Base-by-base conservation (phyloP, 2,113 vertebrate genomes). In the Ariopsis seemanni region DNA sequence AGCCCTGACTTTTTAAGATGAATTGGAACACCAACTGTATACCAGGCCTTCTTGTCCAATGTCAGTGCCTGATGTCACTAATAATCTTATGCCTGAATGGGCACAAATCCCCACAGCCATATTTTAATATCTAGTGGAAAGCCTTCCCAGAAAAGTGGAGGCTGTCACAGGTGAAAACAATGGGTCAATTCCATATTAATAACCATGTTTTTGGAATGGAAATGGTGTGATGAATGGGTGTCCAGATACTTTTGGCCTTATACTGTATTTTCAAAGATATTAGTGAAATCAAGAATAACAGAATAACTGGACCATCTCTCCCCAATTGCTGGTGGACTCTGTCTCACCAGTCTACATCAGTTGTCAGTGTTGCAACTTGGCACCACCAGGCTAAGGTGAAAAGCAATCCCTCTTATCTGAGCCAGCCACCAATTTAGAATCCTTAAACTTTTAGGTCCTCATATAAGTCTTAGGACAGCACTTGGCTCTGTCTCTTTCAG, bases 381-480 rank as follows among this genome's bases (percentile, higher is more conserved):
- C 95, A 95, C 83, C 89, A 92, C 7, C 62, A 15, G 30, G 90
- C 85, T 84, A 89, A 86, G 93, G 81, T 88, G 89, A 93, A 95
- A 94, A 94, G 78, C 89, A 95, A 97, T 94, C 11, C 91, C 81
- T 85, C 84, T 90, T 63, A 89, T 90, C 93, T 90, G 93, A 93
- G 95, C 92, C 90, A 94, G 95, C 15, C 82, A 96, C 96, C 94
- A 97, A 96, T 95, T 97, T 97, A 96, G 96, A 96, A 95, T 92
- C 91, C 94, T 92, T 90, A 85, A 90, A 80, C 89, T 14, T 80
- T 42, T 91, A 87, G 92, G 90, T 92, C 94, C 90, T 95, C 94
- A 94, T 84, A 92, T 95, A 91, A 96, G 89, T 53, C 67, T 91
- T 11, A 89, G 89, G 80, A 82, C 92, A 91, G 89, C 93, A 86